phyloP scores from a whole-genome alignment of 2,797 vertebrate genomes.

The Craterocephalus amniculus region DNA sequence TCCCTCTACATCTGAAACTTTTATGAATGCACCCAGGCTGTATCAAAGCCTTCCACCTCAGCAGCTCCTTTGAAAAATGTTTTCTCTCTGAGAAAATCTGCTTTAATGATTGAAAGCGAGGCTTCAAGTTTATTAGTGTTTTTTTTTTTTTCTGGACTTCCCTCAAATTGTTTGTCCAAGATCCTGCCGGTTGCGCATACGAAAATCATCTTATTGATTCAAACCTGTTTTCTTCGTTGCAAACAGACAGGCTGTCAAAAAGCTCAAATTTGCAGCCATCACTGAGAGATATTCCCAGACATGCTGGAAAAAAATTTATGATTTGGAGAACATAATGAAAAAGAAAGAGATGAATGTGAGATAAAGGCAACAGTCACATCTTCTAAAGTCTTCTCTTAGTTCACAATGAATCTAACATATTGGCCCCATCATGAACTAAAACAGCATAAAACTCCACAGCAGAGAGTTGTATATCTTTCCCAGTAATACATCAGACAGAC shows the following conservation, averaged over 20 bases:
- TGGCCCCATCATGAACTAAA: slow-evolving; percentile 38
- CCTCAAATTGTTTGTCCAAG: slow-evolving; percentile 64
- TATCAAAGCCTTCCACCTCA: slow-evolving; percentile 80
- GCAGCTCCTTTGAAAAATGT: slow-evolving; percentile 67
- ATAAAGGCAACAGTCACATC: neutral
- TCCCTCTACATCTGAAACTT: slow-evolving; percentile 78
- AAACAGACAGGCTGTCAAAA: slow-evolving; percentile 48
- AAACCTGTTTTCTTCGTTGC: slow-evolving; percentile 42
- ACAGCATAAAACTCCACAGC: slow-evolving; percentile 15
- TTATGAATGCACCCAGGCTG: slow-evolving; percentile 78
- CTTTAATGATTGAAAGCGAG: slow-evolving; percentile 79
- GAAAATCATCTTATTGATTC: slow-evolving; percentile 65
- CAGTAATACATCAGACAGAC: slow-evolving; percentile 47
- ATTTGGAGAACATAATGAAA: slow-evolving; percentile 33
- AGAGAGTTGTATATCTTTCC: slow-evolving; percentile 36
- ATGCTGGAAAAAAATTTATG: slow-evolving; percentile 29
- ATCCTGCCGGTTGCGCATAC: slow-evolving; percentile 53
- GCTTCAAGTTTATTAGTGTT: slow-evolving; percentile 74
- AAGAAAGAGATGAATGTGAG: slow-evolving; percentile 18
- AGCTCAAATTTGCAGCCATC: slow-evolving; percentile 47
- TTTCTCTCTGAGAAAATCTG: slow-evolving; percentile 74
- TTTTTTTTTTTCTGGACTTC: slow-evolving; percentile 60
- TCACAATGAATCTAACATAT: slow-evolving; percentile 24
- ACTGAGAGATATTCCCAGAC: slow-evolving; percentile 34
- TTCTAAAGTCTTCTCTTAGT: slow-evolving; percentile 12